phyloP scores from a whole-genome alignment of 1,140 invertebrate genomes.

The Cheumatopsyche charites region DNA sequence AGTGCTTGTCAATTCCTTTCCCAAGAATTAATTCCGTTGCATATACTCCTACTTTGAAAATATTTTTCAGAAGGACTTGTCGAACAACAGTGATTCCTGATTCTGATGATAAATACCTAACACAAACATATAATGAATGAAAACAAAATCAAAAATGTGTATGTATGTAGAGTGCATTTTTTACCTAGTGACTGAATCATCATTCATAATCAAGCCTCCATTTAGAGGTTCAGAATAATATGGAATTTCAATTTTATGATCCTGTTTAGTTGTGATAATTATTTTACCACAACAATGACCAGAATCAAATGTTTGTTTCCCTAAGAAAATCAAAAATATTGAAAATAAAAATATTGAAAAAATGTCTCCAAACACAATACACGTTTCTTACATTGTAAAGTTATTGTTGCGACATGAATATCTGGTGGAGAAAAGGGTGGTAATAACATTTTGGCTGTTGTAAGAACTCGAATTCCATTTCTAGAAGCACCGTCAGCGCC shows the following conservation, averaged over 20 bases:
- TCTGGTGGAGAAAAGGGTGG: constrained; percentile 51
- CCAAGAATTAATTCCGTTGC: constrained; percentile 42
- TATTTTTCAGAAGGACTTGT: constrained; percentile 43
- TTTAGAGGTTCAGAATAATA: constrained; percentile 41
- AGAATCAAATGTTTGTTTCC: constrained; percentile 43
- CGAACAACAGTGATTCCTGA: constrained; percentile 37
- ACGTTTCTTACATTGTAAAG: constrained; percentile 75
- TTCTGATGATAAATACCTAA: constrained; percentile 45
- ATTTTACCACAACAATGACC: constrained; percentile 46
- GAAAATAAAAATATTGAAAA: not conserved
- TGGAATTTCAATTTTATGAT: constrained; percentile 44
- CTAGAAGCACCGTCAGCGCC: constrained; percentile 42
- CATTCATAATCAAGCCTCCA: constrained; percentile 41
- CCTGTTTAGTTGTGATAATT: constrained; percentile 43
- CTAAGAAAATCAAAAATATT: constrained; percentile 31
- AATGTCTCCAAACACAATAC: not conserved
- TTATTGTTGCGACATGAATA: constrained; percentile 69
- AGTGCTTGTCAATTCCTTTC: constrained; percentile 44
- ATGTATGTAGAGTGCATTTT: not conserved
- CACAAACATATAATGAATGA: constrained; percentile 3
- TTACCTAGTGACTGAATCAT: constrained; percentile 43
- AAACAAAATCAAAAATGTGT: not conserved
- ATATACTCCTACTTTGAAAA: constrained; percentile 43
- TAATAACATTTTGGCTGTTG: constrained; percentile 44
- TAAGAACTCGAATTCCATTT: constrained; percentile 33